phyloP scores from a whole-genome alignment of 2,888 invertebrate species.

The Strigamia maritima region DNA sequence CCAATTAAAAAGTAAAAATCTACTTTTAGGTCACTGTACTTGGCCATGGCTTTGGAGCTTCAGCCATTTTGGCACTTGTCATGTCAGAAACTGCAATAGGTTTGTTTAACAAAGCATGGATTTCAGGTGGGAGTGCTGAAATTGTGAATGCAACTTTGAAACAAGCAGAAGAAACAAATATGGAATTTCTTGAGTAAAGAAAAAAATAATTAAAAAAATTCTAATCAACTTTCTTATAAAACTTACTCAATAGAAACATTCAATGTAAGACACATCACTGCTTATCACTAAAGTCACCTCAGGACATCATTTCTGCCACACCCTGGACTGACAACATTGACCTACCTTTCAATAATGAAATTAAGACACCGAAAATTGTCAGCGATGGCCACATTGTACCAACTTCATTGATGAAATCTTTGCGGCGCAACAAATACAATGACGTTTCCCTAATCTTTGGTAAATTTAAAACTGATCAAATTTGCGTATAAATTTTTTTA shows the following conservation, averaged over 20 bases:
- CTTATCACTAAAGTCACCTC: background rate
- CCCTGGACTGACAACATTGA: background rate
- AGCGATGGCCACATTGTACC: background rate
- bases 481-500: background rate
- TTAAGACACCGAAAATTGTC: background rate
- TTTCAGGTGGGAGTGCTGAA: constrained; percentile 39
- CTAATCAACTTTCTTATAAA: background rate
- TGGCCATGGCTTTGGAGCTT: constrained; percentile 43
- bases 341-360: constrained; percentile 13
- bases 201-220: background rate
- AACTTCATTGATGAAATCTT: background rate
- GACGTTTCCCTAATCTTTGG: constrained; percentile 10
- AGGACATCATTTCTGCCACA: background rate
- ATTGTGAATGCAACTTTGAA: background rate
- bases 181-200: constrained; percentile 9
- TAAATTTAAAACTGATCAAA: background rate
- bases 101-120: constrained; percentile 43
- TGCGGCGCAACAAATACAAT: background rate
- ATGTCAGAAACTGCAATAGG: constrained; percentile 40
- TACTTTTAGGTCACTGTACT: constrained; percentile 43
- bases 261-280: background rate
- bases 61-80: constrained; percentile 41
- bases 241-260: background rate
- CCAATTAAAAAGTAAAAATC: background rate
- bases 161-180: constrained; percentile 1